These are phyloP conservation scores for Ataeniobius toweri DNA, from an alignment of 2,797 vertebrate genomes.

Conservation along the genomic window DNA sequence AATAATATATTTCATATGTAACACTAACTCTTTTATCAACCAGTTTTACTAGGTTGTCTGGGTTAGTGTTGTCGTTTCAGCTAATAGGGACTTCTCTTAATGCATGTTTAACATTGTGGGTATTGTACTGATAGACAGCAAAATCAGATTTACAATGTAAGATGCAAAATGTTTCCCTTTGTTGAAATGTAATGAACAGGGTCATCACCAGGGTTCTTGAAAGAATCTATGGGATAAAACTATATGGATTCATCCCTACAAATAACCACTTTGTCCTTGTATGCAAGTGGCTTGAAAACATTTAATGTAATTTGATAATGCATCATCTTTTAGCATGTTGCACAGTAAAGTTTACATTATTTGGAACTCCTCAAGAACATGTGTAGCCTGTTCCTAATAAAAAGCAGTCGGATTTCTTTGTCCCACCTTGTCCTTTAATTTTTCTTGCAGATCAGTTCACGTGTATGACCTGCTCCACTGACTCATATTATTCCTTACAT, in stretches of 20 bases:
- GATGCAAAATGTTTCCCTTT: not conserved
- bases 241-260: not conserved
- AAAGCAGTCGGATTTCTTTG: constrained; percentile 5
- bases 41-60: not conserved
- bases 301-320: not conserved
- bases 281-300: not conserved
- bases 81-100: not conserved
- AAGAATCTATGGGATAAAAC: not conserved
- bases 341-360: not conserved
- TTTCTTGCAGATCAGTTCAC: constrained; percentile 1
- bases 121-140: no score
- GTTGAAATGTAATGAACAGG: not conserved
- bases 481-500: constrained; percentile 30
- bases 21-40: not conserved
- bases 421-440: not conserved
- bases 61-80: not conserved
- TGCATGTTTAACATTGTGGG: no score
- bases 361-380: not conserved
- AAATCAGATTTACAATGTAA: not conserved
- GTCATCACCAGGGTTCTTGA: not conserved
- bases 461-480: constrained; percentile 13
- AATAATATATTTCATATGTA: not conserved
- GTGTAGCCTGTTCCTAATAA: not conserved
- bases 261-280: not conserved
- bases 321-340: not conserved